Evolutionary conservation across 2,113 vertebrate species (phyloP), one percentile per base, ranked within the genome.

Genomic region (Okapia johnstoni): DNA sequence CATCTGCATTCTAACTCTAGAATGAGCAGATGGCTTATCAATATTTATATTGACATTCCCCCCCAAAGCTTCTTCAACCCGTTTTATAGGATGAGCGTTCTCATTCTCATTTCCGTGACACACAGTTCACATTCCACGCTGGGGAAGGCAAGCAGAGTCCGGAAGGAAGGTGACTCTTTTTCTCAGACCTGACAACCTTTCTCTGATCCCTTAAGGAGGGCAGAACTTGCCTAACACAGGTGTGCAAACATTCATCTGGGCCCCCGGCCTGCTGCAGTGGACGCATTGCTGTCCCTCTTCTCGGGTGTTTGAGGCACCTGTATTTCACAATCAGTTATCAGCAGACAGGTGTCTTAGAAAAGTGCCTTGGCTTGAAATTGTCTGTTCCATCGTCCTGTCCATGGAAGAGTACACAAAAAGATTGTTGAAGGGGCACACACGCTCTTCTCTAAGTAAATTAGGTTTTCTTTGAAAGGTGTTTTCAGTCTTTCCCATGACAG

Each of bases 381-480:
- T 96, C 94, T 93, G 66, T 91, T 98, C 95, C 97, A 97, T 97
- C 98, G 98, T 97, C 93, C 97, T 97, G 94, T 98, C 98, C 30
- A 0, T 92, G 93, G 93, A 96, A 93, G 52, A 94, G 96, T 96
- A 93, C 96, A 97, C 98, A 91, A 83, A 93, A 95, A 73, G 95
- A 95, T 87, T 70, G 94, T 94, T 77, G 93, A 92, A 85, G 95
- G 88, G 85, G 46, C 66, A 58, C 81, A 81, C 50, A 85, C 96
- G 66, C 88, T 86, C 97, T 97, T 90, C 97, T 98, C 80, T 84
- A 97, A 97, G 96, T 96, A 97, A 98, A 97, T 97, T 92, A 96
- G 95, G 54, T 95, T 97, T 96, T 88, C 93, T 85, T 88, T 97
- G 96, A 97, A 91, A 97, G 88, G 77, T 30, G 46, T 94, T 86